phyloP scores from a whole-genome alignment of 2,888 invertebrate genomes.

The Steinernema carpocapsae region DNA sequence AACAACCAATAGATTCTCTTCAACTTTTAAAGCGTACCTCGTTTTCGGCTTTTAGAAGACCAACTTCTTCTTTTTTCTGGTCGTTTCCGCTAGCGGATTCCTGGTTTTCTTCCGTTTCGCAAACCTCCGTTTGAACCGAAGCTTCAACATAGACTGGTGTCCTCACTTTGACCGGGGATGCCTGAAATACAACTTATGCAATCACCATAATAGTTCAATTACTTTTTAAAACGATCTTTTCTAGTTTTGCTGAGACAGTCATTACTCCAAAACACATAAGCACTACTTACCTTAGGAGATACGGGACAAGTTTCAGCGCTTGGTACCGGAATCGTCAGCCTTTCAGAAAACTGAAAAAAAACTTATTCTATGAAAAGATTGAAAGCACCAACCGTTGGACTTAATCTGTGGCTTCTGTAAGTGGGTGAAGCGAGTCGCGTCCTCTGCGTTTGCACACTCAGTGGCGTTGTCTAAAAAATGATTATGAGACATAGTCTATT shows the following conservation, averaged over 20 bases:
- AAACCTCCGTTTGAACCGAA: neutral
- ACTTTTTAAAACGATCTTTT: no score
- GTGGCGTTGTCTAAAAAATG: no score
- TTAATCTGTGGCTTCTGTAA: neutral
- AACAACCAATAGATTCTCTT: neutral
- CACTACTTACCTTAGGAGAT: neutral
- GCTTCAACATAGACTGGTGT: neutral
- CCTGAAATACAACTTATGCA: no score
- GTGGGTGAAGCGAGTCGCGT: neutral
- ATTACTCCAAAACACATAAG: no score
- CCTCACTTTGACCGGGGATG: neutral
- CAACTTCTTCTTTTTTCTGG: no score
- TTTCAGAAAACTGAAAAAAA: neutral
- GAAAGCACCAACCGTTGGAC: neutral
- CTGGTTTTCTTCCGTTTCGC: neutral
- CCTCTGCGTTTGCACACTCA: no score
- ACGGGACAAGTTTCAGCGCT: neutral
- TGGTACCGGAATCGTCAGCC: neutral
- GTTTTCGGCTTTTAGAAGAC: neutral
- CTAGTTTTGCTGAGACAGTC: no score
- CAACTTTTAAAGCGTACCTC: neutral
- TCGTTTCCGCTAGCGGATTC: neutral
- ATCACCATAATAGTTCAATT: no score
- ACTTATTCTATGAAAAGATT: neutral
- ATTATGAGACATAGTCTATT: no score